Base-by-base conservation (phyloP, 2,113 vertebrate species). In the Columba livia region DNA sequence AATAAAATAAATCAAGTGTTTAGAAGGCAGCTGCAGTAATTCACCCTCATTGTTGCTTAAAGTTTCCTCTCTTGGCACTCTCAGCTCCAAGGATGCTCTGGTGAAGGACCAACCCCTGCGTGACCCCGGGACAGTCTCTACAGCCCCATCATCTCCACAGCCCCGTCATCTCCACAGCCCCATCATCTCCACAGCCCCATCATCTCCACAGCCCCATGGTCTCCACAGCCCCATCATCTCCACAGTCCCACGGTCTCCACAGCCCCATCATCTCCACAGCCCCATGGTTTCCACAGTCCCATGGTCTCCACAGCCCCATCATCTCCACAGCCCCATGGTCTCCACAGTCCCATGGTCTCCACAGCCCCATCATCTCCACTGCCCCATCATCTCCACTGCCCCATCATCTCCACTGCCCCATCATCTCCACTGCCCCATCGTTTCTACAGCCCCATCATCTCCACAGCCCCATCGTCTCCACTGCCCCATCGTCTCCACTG, bases 21-120 rank as follows among this genome's bases (percentile, higher is more conserved):
- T 91, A 93, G 16, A 5, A 90, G 91, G 82, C 92, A 82, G 85
- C 62, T 93, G 64, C 81, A 81, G 86, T 48, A 70, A 90, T 60
- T 87, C 72, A 80, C 62, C 29, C 69, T 70, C 48, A 12, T 64
- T 29, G 25, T 1, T 56, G 57, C 58, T 77, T 69, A 28, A 70
- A 48, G 51, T 38, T 65, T 72, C 80, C 80, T 66, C 79, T 86
- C 60, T n/a, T 0, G 0, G 34, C 24, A n/a, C 40, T 60, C 71
- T 61, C 31, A 53, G 78, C 85, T 66, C 70, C 36, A 60, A 5
- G 0, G 1, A 50, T 15, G 72, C 69, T 56, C 18, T 0, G 26
- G 74, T 3, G 31, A 54, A 78, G 47, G 21, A 66, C n/a, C 0
- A 1, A 17, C 54, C 79, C 71, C 89, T 42, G 48, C 31, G 3